Base-by-base conservation (phyloP, 2,888 invertebrate species). In the Cylloceria caligata region DNA sequence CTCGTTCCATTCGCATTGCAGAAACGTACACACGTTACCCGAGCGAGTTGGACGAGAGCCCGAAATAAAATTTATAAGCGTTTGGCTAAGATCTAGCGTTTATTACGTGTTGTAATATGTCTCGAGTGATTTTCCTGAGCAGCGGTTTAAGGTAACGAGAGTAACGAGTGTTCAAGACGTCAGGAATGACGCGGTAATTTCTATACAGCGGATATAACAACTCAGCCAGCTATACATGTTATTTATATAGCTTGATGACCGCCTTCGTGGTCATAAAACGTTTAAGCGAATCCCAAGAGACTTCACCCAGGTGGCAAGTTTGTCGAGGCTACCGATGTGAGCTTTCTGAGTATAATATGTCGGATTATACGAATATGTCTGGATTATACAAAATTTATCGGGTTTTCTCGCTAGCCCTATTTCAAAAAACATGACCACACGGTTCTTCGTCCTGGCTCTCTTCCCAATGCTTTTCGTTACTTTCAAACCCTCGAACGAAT, bases 331-430 rank as follows among this genome's bases (percentile, higher is more conserved):
- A 7, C 2, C 52, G 42, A 1, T 27, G 45, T 13, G 27, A 52
- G 64, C 30, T 42, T 75, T 6, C n/a, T 39, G 39, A n/a, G 19
- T 62, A 67, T 67, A 36, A 57, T 57, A 47, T 67, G 39, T 74
- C 27, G 52, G 45, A 80, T 80, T 80, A 75, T 65, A 64, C 55
- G 67, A 52, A 69, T 64, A 47, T 57, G 52, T 71, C 27, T 42
- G 67, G 67, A 75, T 71, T 71, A 57, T 65, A 71, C 55, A n/a
- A 65, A 75, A 80, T 80, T 80, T 80, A 80, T 80, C 75, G 71
- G 75, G 39, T 72, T n/a, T n/a, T 67, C 34, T 60, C 45, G 39
- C 19, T 30, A 7, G 21, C 49, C 36, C 62, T 74, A 80, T 69
- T 64, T 74, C 64, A 74, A 79, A n/a, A 73, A 60, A 13, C 55